Evolutionary conservation across 2,113 vertebrate genomes (phyloP).

Genomic region (Penelope pileata): DNA sequence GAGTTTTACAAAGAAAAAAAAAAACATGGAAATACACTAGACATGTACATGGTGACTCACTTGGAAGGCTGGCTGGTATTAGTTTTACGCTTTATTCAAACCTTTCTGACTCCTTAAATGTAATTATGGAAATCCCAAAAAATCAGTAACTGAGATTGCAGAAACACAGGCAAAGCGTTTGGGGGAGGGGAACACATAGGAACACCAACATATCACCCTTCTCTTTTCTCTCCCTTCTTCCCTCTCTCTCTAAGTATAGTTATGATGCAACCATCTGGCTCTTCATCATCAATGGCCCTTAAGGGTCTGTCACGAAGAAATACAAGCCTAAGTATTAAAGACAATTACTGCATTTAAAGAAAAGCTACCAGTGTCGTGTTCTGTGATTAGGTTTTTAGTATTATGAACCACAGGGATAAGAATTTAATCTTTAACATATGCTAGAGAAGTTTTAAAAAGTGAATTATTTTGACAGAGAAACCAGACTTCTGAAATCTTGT

Average conservation of each 20-base stretch:
- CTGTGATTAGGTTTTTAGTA: constrained; percentile 34
- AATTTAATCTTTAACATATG: constrained; percentile 38
- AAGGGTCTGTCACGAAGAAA: constrained; percentile 14
- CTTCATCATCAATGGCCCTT: neutral
- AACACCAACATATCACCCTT: neutral
- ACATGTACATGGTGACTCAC: neutral
- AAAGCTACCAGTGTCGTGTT: neutral
- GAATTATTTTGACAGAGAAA: constrained; percentile 2
- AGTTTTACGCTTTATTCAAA: neutral
- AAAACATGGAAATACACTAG: neutral
- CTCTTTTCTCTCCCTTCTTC: rapidly evolving
- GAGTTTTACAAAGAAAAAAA: neutral
- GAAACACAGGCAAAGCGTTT: neutral
- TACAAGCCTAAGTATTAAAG: neutral
- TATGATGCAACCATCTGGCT: neutral
- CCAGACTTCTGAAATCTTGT: constrained; percentile 35
- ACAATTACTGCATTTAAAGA: neutral
- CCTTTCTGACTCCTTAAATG: neutral
- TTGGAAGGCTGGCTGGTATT: neutral
- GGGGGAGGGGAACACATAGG: neutral
- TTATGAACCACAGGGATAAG: constrained; percentile 12
- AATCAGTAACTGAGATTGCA: neutral
- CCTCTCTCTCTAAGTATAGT: too few relatives aligned
- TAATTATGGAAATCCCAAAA: neutral
- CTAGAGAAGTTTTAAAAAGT: constrained; percentile 24